Percentiles rank a stretch among this genome's conserved stretches.
These are phyloP conservation scores for Halichoerus grypus DNA, from an alignment of 2,113 vertebrate genomes.

Conservation along the genomic window DNA sequence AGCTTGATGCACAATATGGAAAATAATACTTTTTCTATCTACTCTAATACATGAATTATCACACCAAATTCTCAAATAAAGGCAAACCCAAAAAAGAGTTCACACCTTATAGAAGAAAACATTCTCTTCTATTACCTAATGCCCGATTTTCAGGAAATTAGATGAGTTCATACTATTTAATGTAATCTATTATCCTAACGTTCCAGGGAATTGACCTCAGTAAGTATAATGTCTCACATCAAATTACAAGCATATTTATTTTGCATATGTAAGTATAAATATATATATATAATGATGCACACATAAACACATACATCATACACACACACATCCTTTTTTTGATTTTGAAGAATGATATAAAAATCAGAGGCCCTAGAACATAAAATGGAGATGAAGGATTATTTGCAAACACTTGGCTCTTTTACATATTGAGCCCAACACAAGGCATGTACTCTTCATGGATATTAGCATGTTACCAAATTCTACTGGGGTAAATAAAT, in stretches of 20 bases:
- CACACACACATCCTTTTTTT: not conserved
- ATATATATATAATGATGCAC: not conserved
- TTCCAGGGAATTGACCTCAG: not conserved
- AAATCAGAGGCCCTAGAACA: not conserved
- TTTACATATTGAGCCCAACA: not conserved
- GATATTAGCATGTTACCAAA: not conserved
- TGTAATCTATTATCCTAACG: not conserved
- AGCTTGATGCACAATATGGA: not conserved
- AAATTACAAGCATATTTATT: not conserved
- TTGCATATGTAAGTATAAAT: not conserved
- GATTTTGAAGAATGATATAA: not conserved
- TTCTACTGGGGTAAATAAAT: not conserved
- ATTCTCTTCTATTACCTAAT: slow-evolving; percentile 1
- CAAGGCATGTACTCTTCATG: accelerated
- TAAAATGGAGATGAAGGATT: not conserved
- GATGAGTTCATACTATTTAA: not conserved
- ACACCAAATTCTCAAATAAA: slow-evolving; percentile 31
- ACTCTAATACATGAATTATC: not conserved
- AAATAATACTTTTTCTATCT: slow-evolving; percentile 17
- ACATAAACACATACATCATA: not conserved
- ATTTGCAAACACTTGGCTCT: not conserved
- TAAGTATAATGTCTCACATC: not conserved
- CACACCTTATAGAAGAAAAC: not conserved
- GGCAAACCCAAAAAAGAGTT: not conserved
- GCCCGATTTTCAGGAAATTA: slow-evolving; percentile 67